Conservation (phyloP, 1,140 invertebrate species). For the Condylostylus longicornis region DNA sequence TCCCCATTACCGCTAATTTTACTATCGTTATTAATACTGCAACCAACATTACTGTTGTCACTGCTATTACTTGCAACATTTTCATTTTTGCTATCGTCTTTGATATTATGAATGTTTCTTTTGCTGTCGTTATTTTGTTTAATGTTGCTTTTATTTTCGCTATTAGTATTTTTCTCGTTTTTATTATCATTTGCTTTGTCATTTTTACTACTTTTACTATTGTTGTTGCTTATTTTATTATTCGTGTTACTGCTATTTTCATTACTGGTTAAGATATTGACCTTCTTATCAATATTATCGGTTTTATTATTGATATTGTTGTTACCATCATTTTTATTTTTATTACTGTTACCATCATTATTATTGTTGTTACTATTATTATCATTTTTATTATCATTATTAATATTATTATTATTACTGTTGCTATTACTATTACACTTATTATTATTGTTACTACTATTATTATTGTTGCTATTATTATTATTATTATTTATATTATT, state of each 20-base stretch:
- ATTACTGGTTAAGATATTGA: neutral
- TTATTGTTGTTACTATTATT: neutral
- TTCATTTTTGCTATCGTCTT: no score
- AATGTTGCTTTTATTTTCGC: slow-evolving; percentile 28
- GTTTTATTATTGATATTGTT: slow-evolving; percentile 5
- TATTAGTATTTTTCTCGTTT: slow-evolving; percentile 23
- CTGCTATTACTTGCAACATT: no score
- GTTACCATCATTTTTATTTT: neutral
- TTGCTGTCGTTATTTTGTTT: neutral
- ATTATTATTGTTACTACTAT: slow-evolving; percentile 8
- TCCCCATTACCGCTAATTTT: no score
- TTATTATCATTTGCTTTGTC: slow-evolving; percentile 21
- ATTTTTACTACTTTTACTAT: neutral
- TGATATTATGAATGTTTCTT: neutral
- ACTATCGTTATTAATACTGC: no score
- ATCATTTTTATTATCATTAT: slow-evolving; percentile 1
- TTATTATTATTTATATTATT: slow-evolving; percentile 9
- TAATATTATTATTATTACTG: slow-evolving; percentile 10
- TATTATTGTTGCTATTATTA: slow-evolving; percentile 6
- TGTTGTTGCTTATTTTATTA: neutral
- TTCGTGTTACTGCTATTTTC: neutral
- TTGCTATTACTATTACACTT: slow-evolving; percentile 4
- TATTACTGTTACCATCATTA: neutral
- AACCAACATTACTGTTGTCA: no score
- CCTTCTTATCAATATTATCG: neutral